Evolutionary conservation across 2,888 invertebrate genomes (phyloP), one percentile per base, ranked within the genome.

Genomic region (Tachina grossa): DNA sequence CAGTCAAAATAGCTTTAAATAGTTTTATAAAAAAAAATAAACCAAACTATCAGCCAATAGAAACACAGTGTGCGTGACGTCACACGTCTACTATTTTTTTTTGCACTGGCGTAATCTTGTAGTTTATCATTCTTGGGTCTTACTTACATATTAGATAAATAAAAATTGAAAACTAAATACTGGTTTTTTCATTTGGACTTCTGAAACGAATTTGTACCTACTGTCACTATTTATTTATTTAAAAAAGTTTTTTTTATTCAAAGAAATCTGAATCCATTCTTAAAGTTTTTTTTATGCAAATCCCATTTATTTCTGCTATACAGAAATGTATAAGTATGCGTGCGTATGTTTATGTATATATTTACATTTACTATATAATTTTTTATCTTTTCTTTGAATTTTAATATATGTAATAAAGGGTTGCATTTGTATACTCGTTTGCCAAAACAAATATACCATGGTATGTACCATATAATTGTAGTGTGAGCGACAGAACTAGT

Each of bases 221-320:
- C 71, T 39, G 63, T 63, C 55, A 55, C 55, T 79, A 59, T 68
- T 69, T 49, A 66, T 69, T 59, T 61, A 22, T 19, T 31, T 55
- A 16, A 1, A 31, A 5, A 31, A 6, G 4, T 31, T 31, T 16
- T 57, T 47, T 65, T 41, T 61, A 63, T 63, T 19, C 31, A 45
- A 53, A 45, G 68, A 68, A 68, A 77, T 68, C 47, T 51, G 78
- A 69, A 61, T 22, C 68, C 69, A 69, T 51, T 59, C 14, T 61
- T 61, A 13, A 53, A 31, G 14, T 9, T 57, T 66, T 57, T 66
- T 66, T 65, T 68, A 43, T 68, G n/a, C 59, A 76, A 76, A 47
- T 77, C 19, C 10, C 39, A 45, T 45, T 43, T 53, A 47, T 59
- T 10, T 59, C n/a, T 22, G 39, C n/a, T 10, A 41, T 61, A 49